These are phyloP conservation scores for Rhodophaea formosa DNA, from an alignment of 2,888 invertebrate species.

Conservation along the genomic window DNA sequence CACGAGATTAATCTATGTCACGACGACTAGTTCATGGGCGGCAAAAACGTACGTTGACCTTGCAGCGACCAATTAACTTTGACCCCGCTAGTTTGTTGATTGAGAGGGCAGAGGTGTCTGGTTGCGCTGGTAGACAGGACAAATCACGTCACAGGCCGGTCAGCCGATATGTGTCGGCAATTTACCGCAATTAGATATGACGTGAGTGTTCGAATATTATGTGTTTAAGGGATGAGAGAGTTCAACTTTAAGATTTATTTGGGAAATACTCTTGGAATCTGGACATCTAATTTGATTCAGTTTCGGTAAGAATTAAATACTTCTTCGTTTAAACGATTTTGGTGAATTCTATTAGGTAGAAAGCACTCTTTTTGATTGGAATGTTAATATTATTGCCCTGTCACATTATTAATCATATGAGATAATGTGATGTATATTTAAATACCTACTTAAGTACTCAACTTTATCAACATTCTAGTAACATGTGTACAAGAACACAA, in stretches of 20 bases:
- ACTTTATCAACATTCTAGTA: neutral
- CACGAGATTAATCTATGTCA: constrained; percentile 23
- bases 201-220: constrained; percentile 39
- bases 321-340: too few relatives aligned
- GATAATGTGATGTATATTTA: too few relatives aligned
- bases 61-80: constrained; percentile 12
- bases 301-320: too few relatives aligned
- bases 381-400: too few relatives aligned
- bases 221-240: neutral
- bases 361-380: too few relatives aligned
- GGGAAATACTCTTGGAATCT: neutral
- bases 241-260: neutral
- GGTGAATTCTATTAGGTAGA: too few relatives aligned
- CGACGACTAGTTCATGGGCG: constrained; percentile 21
- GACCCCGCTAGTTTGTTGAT: constrained; percentile 16
- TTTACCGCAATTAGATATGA: constrained; percentile 65
- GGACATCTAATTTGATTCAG: too few relatives aligned
- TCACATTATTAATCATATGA: too few relatives aligned
- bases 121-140: constrained; percentile 36
- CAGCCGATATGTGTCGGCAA: constrained; percentile 51
- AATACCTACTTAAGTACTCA: neutral
- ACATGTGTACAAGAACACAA: neutral
- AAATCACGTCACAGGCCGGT: constrained; percentile 49
- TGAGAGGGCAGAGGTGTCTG: constrained; percentile 29
- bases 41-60: constrained; percentile 20